These are phyloP conservation scores for Nipponia nippon DNA, from an alignment of 2,113 vertebrate genomes.

Conservation along the genomic window DNA sequence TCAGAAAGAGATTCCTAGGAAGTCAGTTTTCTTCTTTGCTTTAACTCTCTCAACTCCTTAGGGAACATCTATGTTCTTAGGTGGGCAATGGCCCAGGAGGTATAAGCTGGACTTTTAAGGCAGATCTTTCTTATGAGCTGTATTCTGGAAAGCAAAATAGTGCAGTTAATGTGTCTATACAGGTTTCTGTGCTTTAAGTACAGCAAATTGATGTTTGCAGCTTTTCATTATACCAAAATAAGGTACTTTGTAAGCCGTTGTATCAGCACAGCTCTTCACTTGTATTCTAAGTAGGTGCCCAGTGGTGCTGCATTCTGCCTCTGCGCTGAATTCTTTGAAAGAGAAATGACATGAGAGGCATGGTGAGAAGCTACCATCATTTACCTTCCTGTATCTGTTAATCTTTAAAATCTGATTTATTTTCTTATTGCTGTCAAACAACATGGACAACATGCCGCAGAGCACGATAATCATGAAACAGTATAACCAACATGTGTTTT, in stretches of 20 bases:
- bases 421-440: neutral
- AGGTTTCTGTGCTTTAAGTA: neutral
- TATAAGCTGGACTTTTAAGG: neutral
- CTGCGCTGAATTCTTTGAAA: neutral
- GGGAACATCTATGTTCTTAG: neutral
- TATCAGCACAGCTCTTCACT: neutral
- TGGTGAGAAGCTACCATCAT: neutral
- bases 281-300: neutral
- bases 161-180: neutral
- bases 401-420: neutral
- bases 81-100: neutral
- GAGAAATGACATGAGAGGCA: neutral
- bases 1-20: neutral
- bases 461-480: neutral
- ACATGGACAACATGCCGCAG: neutral
- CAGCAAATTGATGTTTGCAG: neutral
- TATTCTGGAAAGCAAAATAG: neutral
- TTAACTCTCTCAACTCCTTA: neutral
- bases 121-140: neutral
- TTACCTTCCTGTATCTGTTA: neutral
- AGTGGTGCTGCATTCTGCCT: neutral
- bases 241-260: neutral
- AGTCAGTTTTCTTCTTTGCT: neutral
- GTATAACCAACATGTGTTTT: neutral
- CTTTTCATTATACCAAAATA: neutral